A percentile compares a stretch with the other conserved stretches of the same genome.
These are phyloP conservation scores for Philereme transversata DNA, from an alignment of 2,888 invertebrate species.

Conservation along the genomic window DNA sequence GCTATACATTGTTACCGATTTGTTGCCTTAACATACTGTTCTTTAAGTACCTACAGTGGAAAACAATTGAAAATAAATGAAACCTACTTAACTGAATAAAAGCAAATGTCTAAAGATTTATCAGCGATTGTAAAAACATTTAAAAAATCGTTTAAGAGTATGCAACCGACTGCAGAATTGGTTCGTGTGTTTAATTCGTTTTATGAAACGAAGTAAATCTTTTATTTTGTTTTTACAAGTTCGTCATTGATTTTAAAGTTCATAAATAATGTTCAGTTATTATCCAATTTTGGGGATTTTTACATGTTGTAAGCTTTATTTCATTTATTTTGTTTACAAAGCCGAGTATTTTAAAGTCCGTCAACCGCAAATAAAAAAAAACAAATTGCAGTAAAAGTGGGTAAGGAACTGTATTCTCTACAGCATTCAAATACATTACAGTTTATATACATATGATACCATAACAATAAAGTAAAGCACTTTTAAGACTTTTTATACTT, in stretches of 20 bases:
- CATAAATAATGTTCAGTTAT: constrained; percentile 49
- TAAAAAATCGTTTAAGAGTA: no score
- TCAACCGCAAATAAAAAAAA: constrained; percentile 31
- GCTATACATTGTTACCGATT: no score
- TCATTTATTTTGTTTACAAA: constrained; percentile 36
- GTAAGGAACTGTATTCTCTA: constrained; percentile 9
- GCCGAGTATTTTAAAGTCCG: constrained; percentile 30
- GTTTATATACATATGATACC: no score
- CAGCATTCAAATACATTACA: constrained; percentile 4
- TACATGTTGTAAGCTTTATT: constrained; percentile 42
- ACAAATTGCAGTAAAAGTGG: constrained; percentile 24
- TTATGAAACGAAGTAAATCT: constrained; percentile 17
- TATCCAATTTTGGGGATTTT: constrained; percentile 47
- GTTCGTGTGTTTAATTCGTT: constrained; percentile 1
- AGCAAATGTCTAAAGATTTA: no score
- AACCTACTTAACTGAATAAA: no score
- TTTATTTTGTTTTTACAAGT: constrained; percentile 45
- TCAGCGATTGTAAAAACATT: no score
- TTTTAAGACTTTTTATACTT: no score
- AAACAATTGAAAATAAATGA: no score
- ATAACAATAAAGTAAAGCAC: no score
- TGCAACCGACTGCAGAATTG: neutral
- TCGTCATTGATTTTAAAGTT: constrained; percentile 42
- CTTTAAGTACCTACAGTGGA: no score
- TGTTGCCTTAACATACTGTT: no score